These are phyloP conservation scores for Eublepharis macularius DNA, from an alignment of 2,113 vertebrate species.

Conservation along the genomic window DNA sequence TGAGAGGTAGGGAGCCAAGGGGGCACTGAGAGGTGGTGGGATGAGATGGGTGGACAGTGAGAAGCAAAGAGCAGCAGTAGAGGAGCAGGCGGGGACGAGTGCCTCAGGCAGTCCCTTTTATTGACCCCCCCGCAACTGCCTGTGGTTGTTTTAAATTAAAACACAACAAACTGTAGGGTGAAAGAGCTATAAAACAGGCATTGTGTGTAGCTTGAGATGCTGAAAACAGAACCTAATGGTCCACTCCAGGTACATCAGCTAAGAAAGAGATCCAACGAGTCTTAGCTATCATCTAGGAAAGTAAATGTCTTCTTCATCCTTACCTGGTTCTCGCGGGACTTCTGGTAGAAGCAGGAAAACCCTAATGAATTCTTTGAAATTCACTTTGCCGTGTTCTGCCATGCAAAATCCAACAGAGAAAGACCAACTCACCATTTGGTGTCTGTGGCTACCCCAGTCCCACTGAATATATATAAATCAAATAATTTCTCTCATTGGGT, in stretches of 20 bases:
- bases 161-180: neutral
- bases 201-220: neutral
- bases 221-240: neutral
- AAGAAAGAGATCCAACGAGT: neutral
- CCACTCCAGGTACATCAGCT: neutral
- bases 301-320: neutral
- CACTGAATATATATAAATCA: neutral
- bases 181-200: neutral
- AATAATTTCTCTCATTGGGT: neutral
- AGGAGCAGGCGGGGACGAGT: no score
- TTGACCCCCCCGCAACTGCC: neutral
- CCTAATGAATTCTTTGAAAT: constrained; percentile 32
- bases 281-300: neutral
- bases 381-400: constrained; percentile 12
- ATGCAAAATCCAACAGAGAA: neutral
- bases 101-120: neutral
- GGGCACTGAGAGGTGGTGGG: no score
- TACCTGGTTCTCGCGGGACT: constrained; percentile 3
- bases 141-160: neutral
- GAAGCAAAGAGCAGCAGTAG: no score
- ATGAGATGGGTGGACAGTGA: no score
- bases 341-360: constrained; percentile 1
- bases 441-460: neutral
- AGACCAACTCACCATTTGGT: neutral
- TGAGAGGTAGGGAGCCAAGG: no score